Evolutionary conservation across 2,888 invertebrate genomes (phyloP), one percentile per base, ranked within the genome.

Genomic region (Nymphalis polychloros): DNA sequence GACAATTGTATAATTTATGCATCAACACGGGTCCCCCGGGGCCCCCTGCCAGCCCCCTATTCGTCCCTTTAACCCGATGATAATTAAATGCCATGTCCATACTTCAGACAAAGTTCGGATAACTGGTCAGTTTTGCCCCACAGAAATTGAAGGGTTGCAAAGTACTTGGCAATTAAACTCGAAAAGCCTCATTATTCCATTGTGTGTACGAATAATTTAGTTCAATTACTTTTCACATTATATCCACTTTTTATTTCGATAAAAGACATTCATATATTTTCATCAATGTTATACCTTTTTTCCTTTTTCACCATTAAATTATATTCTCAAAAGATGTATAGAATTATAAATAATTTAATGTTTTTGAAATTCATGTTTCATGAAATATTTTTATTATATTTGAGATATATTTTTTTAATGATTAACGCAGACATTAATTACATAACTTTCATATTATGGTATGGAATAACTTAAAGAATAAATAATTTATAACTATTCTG

Each of bases 1-100:
- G 78, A 78, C 82, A 81, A 82, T 82, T 79, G 81, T 82, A 84
- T 88, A 89, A 89, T 89, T 88, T 86, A 90, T 89, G 88, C 89
- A 81, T 35, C 57, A 57, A 41, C 57, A 57, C 57, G 41, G 19
- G 35, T 41, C 35, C 57, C 57, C 19, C 57, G 19, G 13, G 35
- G 1, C 57, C 57, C 41, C 23, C 53, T 53, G 7, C 41, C 2
- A 8, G 31, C 31, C 20, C 52, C 53, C 53, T 8, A 31, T 41
- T 41, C 41, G 19, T 41, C 57, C 57, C 57, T 63, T 75, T 71
- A 71, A 71, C 75, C 73, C 71, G 65, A 63, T 72, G 64, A 73
- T 74, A 76, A 77, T 77, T 78, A 77, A 77, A 76, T 69, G 70
- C 66, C 67, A 64, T 53, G 64, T 65, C 64, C 67, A 67, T 70